Conservation (phyloP, 2,113 vertebrate species). For the Lepus europaeus region DNA sequence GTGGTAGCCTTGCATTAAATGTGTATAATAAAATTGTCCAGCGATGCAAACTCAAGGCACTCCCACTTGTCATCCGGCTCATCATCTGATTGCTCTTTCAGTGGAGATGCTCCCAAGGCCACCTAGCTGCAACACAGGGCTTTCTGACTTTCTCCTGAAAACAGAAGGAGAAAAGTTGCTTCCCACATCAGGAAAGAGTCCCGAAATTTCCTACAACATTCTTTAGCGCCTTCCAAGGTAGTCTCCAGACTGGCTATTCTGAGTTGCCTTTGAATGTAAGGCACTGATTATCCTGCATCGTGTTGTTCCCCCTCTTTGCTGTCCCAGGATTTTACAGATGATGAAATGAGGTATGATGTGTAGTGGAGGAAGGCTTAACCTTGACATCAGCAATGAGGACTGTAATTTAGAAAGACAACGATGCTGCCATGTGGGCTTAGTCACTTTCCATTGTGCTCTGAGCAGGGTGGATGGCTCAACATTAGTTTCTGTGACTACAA, state of each 20-base stretch:
- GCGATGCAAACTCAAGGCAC: not conserved
- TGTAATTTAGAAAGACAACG: not conserved
- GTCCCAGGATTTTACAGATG: not conserved
- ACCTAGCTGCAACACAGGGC: not conserved
- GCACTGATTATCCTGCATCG: not conserved
- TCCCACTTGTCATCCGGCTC: not conserved
- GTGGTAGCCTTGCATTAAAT: not conserved
- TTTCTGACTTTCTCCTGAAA: not conserved
- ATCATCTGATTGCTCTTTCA: not conserved
- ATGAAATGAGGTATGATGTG: not conserved
- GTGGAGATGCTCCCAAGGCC: not conserved
- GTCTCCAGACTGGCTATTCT: not conserved
- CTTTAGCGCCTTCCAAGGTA: not conserved
- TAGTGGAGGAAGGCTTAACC: not conserved
- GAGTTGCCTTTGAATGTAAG: not conserved
- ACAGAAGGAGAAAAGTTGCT: not conserved
- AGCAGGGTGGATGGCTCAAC: not conserved
- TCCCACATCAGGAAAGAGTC: not conserved
- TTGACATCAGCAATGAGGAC: rapidly evolving
- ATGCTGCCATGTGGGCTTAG: no score
- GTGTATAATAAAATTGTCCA: not conserved
- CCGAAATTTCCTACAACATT: not conserved
- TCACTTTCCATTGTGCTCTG: not conserved
- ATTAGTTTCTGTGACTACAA: not conserved
- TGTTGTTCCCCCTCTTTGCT: not conserved